phyloP scores from a whole-genome alignment of 92 coral and sea anemone species.

The Anthopleura xanthogrammica region DNA sequence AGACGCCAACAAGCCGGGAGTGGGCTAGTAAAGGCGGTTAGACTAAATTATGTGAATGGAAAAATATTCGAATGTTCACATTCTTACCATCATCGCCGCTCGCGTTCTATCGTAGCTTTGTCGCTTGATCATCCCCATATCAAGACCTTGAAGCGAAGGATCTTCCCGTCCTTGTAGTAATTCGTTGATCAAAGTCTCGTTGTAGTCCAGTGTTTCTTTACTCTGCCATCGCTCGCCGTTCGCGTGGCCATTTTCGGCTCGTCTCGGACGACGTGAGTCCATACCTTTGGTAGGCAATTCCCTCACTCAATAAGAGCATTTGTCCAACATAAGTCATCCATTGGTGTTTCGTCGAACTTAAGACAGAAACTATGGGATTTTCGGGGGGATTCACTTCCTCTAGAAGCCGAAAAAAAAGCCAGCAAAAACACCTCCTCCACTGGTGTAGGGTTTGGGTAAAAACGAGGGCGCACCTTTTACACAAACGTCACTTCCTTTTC shows the following conservation, averaged over 20 bases:
- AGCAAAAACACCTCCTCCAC: constrained; percentile 6
- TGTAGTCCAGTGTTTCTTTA: constrained; percentile 37
- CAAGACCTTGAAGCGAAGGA: constrained; percentile 66
- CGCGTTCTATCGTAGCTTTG: constrained; percentile 66
- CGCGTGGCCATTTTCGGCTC: constrained; percentile 47
- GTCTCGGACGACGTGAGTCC: constrained; percentile 30
- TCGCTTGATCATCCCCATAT: constrained; percentile 87
- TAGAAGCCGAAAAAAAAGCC: neutral
- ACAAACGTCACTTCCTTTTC: constrained; percentile 34
- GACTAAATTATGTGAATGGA: constrained; percentile 3
- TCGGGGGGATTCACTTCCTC: constrained; percentile 29
- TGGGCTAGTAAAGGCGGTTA: constrained; percentile 6
- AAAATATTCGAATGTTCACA: constrained; percentile 26
- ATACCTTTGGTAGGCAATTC: constrained; percentile 16
- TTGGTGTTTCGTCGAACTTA: neutral
- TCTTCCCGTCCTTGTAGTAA: constrained; percentile 61
- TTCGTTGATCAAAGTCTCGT: constrained; percentile 49
- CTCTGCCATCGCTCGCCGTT: constrained; percentile 35
- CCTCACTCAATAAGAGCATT: constrained; percentile 27
- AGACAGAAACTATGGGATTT: neutral
- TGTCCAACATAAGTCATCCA: neutral
- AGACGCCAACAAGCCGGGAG: constrained; percentile 45
- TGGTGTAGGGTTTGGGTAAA: constrained; percentile 17
- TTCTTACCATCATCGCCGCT: constrained; percentile 91
- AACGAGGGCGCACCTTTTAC: constrained; percentile 27